Evolutionary conservation across 2,888 invertebrate species (phyloP), one percentile per base, ranked within the genome.

Genomic region (Acrobasis suavella): DNA sequence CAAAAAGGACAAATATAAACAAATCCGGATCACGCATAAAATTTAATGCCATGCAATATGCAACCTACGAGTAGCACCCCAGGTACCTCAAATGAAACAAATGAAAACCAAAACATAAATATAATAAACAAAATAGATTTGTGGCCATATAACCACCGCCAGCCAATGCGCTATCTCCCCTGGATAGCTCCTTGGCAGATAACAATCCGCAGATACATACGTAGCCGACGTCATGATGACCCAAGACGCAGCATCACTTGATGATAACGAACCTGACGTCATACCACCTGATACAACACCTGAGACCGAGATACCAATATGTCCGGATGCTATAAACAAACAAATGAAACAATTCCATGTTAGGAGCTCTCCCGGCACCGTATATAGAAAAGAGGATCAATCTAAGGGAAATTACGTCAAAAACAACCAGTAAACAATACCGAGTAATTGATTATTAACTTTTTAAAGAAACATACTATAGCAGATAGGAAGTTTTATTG

Each of bases 311-410:
- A 42, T 42, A 14, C 42, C 42, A 9, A 14, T 42, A 42, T 42
- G 42, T 10, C 12, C 42, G 12, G 42, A 42, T 8, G 42, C 42
- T 5, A 52, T 52, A 17, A 32, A 52, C 9, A 52, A 17, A 52
- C 51, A 52, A 52, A 10, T 22, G 16, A 52, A 52, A 52, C 51
- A 52, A 17, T 52, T 52, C 12, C 22, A 52, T 52, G 32, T 52
- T 10, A 52, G 51, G 6, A 22, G 10, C 3, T 9, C 51, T 10
- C 51, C 51, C 1, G 51, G 51, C 9, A 22, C 16, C 1, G 22
- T 2, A 52, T 52, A 52, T 52, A 17, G 12, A 16, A 12, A 32
- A 52, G 51, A 52, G 12, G 22, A 52, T 22, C 22, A 17, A 22
- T 22, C 51, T 8, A 52, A 52, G 10, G 17, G 22, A 2, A 16